Conservation (phyloP, 37 sponge, comb jelly and placozoan species). For the Chondrilla cf. caribensis region DNA sequence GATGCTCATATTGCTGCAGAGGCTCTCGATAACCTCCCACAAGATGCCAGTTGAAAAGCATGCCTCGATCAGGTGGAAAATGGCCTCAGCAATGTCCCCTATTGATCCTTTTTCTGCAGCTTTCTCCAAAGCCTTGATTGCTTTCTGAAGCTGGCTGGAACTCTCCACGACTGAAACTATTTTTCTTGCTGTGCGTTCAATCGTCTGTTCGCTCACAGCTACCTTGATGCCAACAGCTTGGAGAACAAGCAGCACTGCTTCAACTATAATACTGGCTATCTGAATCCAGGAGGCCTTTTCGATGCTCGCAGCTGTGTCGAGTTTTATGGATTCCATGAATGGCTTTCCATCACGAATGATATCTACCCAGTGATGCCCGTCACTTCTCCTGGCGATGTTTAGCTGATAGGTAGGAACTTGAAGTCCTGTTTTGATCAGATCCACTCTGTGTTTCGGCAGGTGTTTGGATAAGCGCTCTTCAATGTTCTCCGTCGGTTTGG, state of each 20-base stretch:
- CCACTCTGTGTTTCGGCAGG: no score
- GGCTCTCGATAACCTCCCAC: no score
- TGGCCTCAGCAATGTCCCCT: constrained; percentile 29
- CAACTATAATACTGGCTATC: constrained; percentile 35
- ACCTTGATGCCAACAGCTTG: constrained; percentile 38
- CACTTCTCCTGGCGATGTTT: no score
- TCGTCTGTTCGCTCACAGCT: constrained; percentile 20
- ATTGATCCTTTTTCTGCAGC: neutral
- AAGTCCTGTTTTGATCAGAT: no score
- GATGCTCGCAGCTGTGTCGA: no score
- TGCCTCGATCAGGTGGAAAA: constrained; percentile 39
- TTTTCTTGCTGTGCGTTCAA: constrained; percentile 22
- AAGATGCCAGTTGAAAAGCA: no score
- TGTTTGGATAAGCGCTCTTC: no score
- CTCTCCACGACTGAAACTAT: constrained; percentile 18
- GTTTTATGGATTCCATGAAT: no score
- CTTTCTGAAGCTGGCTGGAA: constrained; percentile 30
- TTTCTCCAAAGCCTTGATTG: no score
- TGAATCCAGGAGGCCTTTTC: no score
- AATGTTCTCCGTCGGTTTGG: constrained; percentile 11
- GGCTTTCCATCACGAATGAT: constrained; percentile 36
- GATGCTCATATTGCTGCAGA: no score
- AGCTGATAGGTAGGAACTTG: no score
- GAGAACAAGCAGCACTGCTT: constrained; percentile 34
- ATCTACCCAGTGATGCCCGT: constrained; percentile 29